These are phyloP conservation scores for Mastomys natalensis DNA, from an alignment of 2,113 vertebrate species.

Conservation along the genomic window DNA sequence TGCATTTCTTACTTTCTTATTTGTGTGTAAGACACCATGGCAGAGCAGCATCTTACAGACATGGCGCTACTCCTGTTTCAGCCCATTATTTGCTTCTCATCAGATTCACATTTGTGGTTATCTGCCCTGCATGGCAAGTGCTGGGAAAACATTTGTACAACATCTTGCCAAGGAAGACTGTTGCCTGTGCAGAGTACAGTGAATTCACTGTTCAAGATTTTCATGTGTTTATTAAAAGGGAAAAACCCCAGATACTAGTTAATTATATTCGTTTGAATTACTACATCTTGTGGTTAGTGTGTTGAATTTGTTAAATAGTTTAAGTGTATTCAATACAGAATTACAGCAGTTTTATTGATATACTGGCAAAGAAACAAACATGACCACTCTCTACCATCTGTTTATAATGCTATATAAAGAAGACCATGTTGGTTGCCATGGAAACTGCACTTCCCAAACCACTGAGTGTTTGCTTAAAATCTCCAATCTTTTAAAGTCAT, in stretches of 20 bases:
- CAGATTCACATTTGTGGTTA: constrained; percentile 86
- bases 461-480: constrained; percentile 89
- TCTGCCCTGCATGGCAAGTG: constrained; percentile 84
- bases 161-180: constrained; percentile 84
- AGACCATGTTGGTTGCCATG: constrained; percentile 87
- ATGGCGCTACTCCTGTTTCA: constrained; percentile 66
- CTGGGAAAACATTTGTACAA: constrained; percentile 88
- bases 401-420: constrained; percentile 93
- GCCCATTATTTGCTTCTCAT: constrained; percentile 81
- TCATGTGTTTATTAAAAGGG: constrained; percentile 80
- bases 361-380: constrained; percentile 90
- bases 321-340: constrained; percentile 79
- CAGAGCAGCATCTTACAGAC: constrained; percentile 47
- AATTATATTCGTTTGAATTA: constrained; percentile 82
- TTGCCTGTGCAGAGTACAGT: constrained; percentile 84
- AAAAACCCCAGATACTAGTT: constrained; percentile 71
- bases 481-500: constrained; percentile 86
- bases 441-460: constrained; percentile 90
- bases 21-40: constrained; percentile 43
- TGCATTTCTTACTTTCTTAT: constrained; percentile 55
- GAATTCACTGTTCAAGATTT: constrained; percentile 85
- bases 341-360: constrained; percentile 88
- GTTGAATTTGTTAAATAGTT: constrained; percentile 86
- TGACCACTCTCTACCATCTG: constrained; percentile 91
- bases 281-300: constrained; percentile 83